These are phyloP conservation scores for Bradypodion pumilum DNA, from an alignment of 2,797 vertebrate genomes.

Conservation along the genomic window DNA sequence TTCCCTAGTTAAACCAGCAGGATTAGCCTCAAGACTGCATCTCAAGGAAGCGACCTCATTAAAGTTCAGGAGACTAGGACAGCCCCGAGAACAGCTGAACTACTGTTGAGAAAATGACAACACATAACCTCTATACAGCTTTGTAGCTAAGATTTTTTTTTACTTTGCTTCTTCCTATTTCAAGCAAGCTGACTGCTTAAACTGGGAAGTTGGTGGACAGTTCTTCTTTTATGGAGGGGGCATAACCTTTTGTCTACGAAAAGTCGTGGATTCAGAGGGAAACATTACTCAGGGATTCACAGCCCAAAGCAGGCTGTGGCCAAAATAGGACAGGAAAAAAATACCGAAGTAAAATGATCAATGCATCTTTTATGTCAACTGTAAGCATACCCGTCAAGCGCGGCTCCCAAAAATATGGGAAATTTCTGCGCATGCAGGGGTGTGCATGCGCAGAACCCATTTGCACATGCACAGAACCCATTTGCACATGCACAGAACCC, in stretches of 20 bases:
- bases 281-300: not conserved
- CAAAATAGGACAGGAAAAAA: not conserved
- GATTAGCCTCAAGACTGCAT: slow-evolving; percentile 53
- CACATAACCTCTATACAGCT: slow-evolving; percentile 32
- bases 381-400: too few species aligned
- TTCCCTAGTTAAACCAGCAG: slow-evolving; percentile 66
- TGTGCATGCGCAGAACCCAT: too few species aligned
- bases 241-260: not conserved
- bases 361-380: not conserved
- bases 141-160: slow-evolving; percentile 35
- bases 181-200: not conserved
- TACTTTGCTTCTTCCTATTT: slow-evolving; percentile 35
- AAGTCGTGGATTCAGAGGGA: not conserved
- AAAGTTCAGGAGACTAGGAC: slow-evolving; percentile 60
- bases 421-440: too few species aligned
- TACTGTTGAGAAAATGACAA: slow-evolving; percentile 30
- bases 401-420: too few species aligned
- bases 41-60: slow-evolving; percentile 63
- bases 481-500: too few species aligned
- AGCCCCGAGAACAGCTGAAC: slow-evolving; percentile 59
- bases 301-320: not conserved
- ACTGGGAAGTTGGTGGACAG: slow-evolving; percentile 18
- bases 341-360: not conserved
- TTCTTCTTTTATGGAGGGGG: not conserved
- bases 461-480: too few species aligned